These are phyloP conservation scores for Holothuria glaberrima DNA, from an alignment of 35 echinoderm and acorn worm species.

Conservation along the genomic window DNA sequence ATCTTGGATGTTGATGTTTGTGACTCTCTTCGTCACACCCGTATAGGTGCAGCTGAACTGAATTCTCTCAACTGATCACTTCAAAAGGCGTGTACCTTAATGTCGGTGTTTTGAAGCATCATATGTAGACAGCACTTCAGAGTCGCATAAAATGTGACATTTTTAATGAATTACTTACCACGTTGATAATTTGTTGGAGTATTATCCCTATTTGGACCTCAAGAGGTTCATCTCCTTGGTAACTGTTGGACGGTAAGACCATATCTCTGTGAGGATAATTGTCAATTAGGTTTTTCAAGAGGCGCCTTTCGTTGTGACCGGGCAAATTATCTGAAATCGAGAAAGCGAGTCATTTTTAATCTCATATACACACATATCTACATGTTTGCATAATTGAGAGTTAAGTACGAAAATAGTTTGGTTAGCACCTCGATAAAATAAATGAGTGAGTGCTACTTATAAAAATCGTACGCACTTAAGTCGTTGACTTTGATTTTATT, in stretches of 20 bases:
- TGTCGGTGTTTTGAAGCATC: too few species aligned
- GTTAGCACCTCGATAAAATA: too few species aligned
- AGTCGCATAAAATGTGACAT: neutral
- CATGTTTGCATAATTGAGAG: too few species aligned
- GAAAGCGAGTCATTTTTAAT: neutral
- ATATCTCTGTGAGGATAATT: constrained; percentile 46
- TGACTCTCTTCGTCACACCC: neutral
- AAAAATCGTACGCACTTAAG: too few species aligned
- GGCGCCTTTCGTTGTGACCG: constrained; percentile 32
- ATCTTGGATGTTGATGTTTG: neutral
- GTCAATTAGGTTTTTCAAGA: constrained; percentile 19
- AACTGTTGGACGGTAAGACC: constrained; percentile 37
- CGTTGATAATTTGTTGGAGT: constrained; percentile 34
- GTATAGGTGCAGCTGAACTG: too few species aligned
- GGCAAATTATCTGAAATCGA: constrained; percentile 27
- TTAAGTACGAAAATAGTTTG: too few species aligned
- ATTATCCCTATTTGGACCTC: neutral
- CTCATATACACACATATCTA: too few species aligned
- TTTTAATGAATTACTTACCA: constrained; percentile 27
- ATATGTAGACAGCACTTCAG: too few species aligned
- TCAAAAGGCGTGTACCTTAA: neutral
- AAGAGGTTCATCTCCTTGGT: constrained; percentile 3
- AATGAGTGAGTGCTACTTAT: too few species aligned
- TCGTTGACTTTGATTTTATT: too few species aligned
- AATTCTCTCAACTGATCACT: neutral